These are phyloP conservation scores for Drosophila guanche DNA, from an alignment of 1,140 invertebrate genomes.

Conservation along the genomic window DNA sequence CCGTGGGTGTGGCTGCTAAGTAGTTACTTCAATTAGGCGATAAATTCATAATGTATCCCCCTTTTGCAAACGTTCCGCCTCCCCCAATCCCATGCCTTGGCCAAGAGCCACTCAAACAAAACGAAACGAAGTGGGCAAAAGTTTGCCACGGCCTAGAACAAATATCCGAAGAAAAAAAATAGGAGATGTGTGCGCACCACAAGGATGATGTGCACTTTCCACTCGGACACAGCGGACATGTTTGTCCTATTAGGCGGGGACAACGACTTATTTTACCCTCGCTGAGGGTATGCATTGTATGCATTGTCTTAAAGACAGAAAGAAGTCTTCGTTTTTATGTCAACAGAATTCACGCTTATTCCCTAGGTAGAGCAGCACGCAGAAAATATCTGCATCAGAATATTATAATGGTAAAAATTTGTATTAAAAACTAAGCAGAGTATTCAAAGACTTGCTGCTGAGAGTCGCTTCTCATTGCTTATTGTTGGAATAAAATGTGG, in stretches of 20 bases:
- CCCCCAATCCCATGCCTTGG: background rate
- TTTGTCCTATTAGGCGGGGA: no score
- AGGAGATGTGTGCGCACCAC: background rate
- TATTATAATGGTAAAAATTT: no score
- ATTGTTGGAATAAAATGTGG: constrained; percentile 61
- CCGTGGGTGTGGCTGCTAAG: background rate
- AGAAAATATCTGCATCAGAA: no score
- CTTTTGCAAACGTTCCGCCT: no score
- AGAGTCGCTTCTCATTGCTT: background rate
- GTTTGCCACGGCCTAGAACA: constrained; percentile 10
- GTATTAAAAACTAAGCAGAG: background rate
- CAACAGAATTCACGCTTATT: no score
- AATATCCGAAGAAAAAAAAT: constrained; percentile 6
- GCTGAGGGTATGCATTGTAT: no score
- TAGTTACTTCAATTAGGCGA: constrained; percentile 7
- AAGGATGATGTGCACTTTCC: constrained; percentile 19
- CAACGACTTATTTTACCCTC: no score
- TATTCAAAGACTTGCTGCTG: background rate
- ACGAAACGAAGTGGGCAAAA: constrained; percentile 24
- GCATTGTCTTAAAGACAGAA: no score
- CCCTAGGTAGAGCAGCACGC: no score
- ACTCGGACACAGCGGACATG: no score
- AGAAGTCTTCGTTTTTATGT: no score
- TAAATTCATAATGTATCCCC: constrained; percentile 17
- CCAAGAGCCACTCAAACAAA: constrained; percentile 10